Base-by-base conservation (phyloP, 2,888 invertebrate species). In the Thera obeliscata region DNA sequence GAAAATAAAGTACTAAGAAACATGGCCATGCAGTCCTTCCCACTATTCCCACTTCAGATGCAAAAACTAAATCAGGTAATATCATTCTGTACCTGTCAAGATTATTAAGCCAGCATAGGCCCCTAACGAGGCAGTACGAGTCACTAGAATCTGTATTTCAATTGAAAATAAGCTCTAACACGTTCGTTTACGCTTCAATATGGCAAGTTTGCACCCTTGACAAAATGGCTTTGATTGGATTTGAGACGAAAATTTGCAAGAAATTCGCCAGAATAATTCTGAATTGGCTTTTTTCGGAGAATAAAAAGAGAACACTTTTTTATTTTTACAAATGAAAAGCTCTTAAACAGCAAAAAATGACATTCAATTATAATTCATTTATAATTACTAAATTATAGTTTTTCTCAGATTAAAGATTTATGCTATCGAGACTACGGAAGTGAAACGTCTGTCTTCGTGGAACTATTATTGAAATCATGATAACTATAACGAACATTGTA, bases 11-110 rank as follows among this genome's bases (percentile, higher is more conserved):
- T 36, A 38, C 49, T 63, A 38, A 41, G 3, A 54, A 36, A 33
- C 22, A 54, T 43, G 43, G 12, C 3, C n/a, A 12, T 11, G 52
- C 36, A 35, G 48, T 33, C 55, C 6, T 43, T 57, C 50, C 55
- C 48, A 56, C 55, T 59, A 2, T 43, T 57, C 50, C 55, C 48
- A 56, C 55, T 59, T 22, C 12, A 48, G 41, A 55, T 56, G 56
- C 35, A 66, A 66, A 66, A 66, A 66, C 56, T 36, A 22, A 61
- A 55, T 59, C 52, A 64, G 33, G 59, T 41, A 55, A 43, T 46
- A 57, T 60, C 46, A 58, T 58, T 58, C 43, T 54, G 50, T 60
- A 61, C 54, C 56, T 61, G 57, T 66, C 66, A 66, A 57, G 66
- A 61, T 66, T 56, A 66, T 61, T 54, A 66, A 61, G 46, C 52